Base-by-base conservation (phyloP, 2,888 invertebrate species). In the Erebia aethiops region DNA sequence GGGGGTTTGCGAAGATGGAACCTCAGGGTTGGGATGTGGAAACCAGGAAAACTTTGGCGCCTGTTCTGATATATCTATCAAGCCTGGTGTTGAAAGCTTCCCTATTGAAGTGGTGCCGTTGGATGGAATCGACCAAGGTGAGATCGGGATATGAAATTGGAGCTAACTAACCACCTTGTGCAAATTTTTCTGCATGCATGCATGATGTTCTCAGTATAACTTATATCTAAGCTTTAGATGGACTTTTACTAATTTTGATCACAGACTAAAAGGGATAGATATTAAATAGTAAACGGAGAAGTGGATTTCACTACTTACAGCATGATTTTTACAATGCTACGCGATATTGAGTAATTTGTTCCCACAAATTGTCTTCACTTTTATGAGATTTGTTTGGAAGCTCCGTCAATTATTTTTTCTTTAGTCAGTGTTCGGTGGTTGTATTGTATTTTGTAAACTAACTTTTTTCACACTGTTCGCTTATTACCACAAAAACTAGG, bases 31-130 rank as follows among this genome's bases (percentile, higher is more conserved):
- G 0, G 98, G 98, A 0, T 98, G 98, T 81, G 98, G 98, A 0
- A 95, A 96, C 1, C 98, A 98, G 84, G 98, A 98, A 85, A 96
- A 96, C 77, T 98, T 98, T 82, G 94, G 97, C 1, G 96, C 97
- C 0, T 98, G 98, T 79, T 95, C 97, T 0, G 97, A 98, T 80
- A 95, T 97, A 49, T 85, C 95, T 8, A 95, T 98, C 43, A 94
- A 94, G 2, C 93, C 94, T 62, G 86, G 88, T 69, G 66, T 60
- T 26, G 69, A 68, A 18, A 43, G 54, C 14, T 72, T 72, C 21
- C 77, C 77, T n/a, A 49, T 73, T 10, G 65, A 74, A 46, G 43
- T 71, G 9, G 72, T 62, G 10, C 77, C 72, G 60, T 43, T 68
- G 8, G 57, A 71, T 56, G 67, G 67, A 54, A 60, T 73, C 13